phyloP scores from a whole-genome alignment of 2,797 vertebrate species.

The Artibeus lituratus region DNA sequence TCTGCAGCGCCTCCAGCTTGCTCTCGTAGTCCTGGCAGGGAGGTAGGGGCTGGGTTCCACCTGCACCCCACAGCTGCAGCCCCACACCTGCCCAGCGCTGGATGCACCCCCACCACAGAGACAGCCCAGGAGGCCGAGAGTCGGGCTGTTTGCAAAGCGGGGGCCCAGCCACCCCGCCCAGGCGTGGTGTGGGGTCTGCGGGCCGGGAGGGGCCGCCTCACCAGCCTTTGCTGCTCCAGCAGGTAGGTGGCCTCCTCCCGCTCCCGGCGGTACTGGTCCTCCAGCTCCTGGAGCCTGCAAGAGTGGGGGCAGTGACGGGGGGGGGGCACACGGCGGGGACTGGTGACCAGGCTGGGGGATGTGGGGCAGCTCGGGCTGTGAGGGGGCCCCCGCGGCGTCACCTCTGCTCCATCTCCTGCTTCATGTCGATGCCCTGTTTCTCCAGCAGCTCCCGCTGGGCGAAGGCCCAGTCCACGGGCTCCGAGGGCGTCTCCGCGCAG shows the following conservation, averaged over 20 bases:
- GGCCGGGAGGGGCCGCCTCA: conserved; percentile 72
- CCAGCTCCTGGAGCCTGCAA: conserved; percentile 94
- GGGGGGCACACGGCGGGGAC: too few species aligned
- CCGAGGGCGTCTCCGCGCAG: conserved; percentile 91
- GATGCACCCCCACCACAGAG: rapidly evolving
- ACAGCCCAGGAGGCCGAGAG: rapidly evolving
- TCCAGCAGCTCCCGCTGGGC: conserved; percentile 97
- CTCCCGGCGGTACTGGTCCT: conserved; percentile 96
- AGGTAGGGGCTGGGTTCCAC: neutral
- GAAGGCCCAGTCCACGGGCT: conserved; percentile 98
- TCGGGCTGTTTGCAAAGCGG: too few species aligned
- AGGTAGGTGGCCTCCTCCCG: conserved; percentile 96
- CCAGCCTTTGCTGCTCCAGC: conserved; percentile 97
- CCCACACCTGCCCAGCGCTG: rapidly evolving
- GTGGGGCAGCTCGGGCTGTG: neutral
- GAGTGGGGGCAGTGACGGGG: neutral
- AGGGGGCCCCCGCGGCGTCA: conserved; percentile 60
- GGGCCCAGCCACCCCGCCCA: neutral
- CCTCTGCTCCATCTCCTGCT: conserved; percentile 99
- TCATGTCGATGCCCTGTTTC: conserved; percentile 99
- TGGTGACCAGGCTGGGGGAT: neutral
- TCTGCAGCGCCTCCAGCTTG: conserved; percentile 95
- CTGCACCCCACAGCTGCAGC: rapidly evolving
- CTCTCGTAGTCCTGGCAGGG: conserved; percentile 94
- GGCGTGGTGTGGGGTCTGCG: neutral